These are phyloP conservation scores for Lasioglossum leucozonium DNA, from an alignment of 2,888 invertebrate species.

Conservation along the genomic window DNA sequence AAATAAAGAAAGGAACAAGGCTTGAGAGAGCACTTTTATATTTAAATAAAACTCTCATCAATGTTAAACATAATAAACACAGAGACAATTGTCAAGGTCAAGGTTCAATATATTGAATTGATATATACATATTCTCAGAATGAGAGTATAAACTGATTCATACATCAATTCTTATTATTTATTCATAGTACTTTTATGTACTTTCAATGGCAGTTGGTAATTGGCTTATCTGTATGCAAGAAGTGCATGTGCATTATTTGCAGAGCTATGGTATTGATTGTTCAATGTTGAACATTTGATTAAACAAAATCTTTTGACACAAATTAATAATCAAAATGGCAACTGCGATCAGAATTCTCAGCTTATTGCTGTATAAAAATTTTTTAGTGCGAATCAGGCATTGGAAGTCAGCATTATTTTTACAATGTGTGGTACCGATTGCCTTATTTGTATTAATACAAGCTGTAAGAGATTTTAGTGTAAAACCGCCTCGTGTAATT, in stretches of 20 bases:
- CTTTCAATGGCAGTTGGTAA: conserved; percentile 52
- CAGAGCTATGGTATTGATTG: conserved; percentile 3
- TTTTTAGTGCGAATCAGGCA: conserved; percentile 79
- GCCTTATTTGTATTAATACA: conserved; percentile 76
- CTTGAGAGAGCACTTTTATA: neutral
- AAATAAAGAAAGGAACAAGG: neutral
- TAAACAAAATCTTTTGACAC: neutral
- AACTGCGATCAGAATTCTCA: conserved; percentile 67
- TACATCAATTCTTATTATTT: conserved; percentile 53
- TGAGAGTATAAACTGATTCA: conserved; percentile 4
- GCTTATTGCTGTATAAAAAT: conserved; percentile 80
- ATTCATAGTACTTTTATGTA: conserved; percentile 55
- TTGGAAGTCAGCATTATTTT: conserved; percentile 77
- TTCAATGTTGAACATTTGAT: neutral
- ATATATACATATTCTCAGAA: too few relatives aligned
- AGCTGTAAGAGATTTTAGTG: conserved; percentile 74
- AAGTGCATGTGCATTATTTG: neutral
- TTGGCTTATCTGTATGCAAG: neutral
- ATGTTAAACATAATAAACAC: neutral
- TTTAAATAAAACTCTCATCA: neutral
- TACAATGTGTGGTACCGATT: conserved; percentile 78
- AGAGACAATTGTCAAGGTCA: conserved; percentile 16
- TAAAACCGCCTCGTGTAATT: conserved; percentile 64
- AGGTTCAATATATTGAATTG: neutral
- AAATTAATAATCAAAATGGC: conserved; percentile 50